Evolutionary conservation across 2,888 invertebrate species (phyloP).

Genomic region (Entomobrya multifasciata): DNA sequence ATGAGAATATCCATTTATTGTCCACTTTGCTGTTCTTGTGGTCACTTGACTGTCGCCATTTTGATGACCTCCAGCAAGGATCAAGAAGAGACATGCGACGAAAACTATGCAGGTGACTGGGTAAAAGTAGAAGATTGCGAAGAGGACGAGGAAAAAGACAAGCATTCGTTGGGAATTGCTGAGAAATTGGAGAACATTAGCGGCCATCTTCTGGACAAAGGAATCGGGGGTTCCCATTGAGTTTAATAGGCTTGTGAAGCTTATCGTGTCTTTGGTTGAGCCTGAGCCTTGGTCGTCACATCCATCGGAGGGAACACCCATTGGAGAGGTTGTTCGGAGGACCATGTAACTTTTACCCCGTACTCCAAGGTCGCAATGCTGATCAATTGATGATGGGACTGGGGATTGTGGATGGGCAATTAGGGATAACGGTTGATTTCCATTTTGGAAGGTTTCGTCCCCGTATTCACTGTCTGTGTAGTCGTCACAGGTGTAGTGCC

Average conservation of each 20-base stretch:
- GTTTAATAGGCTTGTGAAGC: slow-evolving; percentile 21
- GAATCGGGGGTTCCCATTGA: slow-evolving; percentile 6
- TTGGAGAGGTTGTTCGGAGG: neutral
- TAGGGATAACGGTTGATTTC: neutral
- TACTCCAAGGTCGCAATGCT: neutral
- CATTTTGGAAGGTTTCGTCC: neutral
- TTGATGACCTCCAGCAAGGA: slow-evolving; percentile 21
- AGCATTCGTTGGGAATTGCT: slow-evolving; percentile 37
- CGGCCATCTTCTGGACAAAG: neutral
- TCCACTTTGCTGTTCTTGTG: slow-evolving; percentile 64
- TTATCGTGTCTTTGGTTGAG: neutral
- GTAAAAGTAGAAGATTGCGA: slow-evolving; percentile 41
- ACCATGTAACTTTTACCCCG: slow-evolving; percentile 43
- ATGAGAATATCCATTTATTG: slow-evolving; percentile 51
- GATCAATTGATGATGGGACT: neutral
- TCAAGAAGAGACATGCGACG: neutral
- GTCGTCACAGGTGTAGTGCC: no score
- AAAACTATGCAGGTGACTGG: slow-evolving; percentile 2
- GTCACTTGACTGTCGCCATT: slow-evolving; percentile 8
- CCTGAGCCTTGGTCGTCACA: neutral
- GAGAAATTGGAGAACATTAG: slow-evolving; percentile 34
- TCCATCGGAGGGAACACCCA: neutral
- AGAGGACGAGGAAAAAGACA: slow-evolving; percentile 6
- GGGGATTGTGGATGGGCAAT: no score
- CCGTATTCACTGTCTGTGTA: slow-evolving; percentile 32